Evolutionary conservation across 2,888 invertebrate species (phyloP), one percentile per base, ranked within the genome.

Genomic region (Lasioglossum calceatum): DNA sequence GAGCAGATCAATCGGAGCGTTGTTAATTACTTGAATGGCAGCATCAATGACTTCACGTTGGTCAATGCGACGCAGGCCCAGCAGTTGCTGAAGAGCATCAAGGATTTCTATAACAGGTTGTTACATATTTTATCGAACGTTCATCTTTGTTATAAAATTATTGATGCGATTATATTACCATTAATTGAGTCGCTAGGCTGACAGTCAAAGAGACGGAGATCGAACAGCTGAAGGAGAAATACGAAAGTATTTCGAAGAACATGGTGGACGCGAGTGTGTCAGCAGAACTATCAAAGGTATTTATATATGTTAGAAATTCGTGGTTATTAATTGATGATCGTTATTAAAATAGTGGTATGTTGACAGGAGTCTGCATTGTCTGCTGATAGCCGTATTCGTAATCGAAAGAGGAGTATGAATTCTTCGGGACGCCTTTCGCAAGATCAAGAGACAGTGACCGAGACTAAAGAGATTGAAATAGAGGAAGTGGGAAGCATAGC

Each of bases 31-130:
- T 86, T 96, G 19, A 89, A 93, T 0, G 92, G 94, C 81, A 92
- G 92, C 54, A 93, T 94, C 4, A 91, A 93, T n/a, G 95, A 95
- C 81, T 86, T 95, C 1, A 92, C 93, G 27, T 83, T 96, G 4
- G 81, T 95, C 39, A 95, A 93, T 74, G 93, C 95, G 3, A 92
- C 95, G 2, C 95, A 96, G 79, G 92, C 93, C 4, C 92, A 92
- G 54, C 84, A 92, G n/a, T 92, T 94, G 42, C 88, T 95, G 80
- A 93, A 93, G 81, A 92, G 93, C n/a, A 93, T 95, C 47, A 95
- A 95, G 90, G 91, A 93, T 32, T 87, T 94, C 39, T 95, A 93
- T 75, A 90, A 92, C 19, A 92, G 93, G 93, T 92, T 81, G 0
- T 23, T 23, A 58, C 16, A 47, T 44, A 16, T 12, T 58, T 14